A percentile compares a stretch with the other conserved stretches of the same genome.
Conservation (phyloP, 2,888 invertebrate species). For the Ecdyonurus torrentis region DNA sequence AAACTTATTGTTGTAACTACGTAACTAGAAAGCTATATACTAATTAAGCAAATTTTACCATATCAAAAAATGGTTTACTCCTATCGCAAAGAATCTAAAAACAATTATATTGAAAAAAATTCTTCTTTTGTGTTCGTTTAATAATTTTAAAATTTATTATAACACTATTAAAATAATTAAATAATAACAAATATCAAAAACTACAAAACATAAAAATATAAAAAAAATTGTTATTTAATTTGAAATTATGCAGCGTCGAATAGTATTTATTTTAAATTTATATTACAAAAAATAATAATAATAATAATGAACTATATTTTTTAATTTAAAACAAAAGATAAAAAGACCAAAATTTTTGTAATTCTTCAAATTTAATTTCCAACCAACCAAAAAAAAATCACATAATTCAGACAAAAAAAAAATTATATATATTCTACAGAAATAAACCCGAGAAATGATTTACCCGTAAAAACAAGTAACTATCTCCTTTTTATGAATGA, state of each 20-base stretch:
- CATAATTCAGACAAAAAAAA: too few species aligned
- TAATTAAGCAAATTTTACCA: too few species aligned
- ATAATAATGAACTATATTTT: not conserved
- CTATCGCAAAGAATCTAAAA: too few species aligned
- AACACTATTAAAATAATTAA: not conserved
- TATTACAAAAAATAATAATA: not conserved
- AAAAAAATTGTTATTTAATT: not conserved
- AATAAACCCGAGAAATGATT: not conserved
- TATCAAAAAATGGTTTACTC: too few species aligned
- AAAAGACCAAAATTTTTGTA: not conserved
- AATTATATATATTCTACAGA: too few species aligned
- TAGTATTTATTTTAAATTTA: not conserved
- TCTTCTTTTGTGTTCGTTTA: too few species aligned
- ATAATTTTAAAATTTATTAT: not conserved
- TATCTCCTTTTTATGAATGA: too few species aligned
- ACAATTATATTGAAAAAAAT: not conserved
- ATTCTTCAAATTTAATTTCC: not conserved
- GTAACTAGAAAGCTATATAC: too few species aligned
- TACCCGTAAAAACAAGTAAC: not conserved
- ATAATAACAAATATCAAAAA: not conserved
- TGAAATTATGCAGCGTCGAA: not conserved
- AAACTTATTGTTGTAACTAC: too few species aligned
- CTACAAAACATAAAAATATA: not conserved
- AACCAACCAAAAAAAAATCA: too few species aligned
- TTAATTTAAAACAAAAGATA: not conserved